phyloP scores from a whole-genome alignment of 1,140 invertebrate species.

The Yoshiicerus persimilis region DNA sequence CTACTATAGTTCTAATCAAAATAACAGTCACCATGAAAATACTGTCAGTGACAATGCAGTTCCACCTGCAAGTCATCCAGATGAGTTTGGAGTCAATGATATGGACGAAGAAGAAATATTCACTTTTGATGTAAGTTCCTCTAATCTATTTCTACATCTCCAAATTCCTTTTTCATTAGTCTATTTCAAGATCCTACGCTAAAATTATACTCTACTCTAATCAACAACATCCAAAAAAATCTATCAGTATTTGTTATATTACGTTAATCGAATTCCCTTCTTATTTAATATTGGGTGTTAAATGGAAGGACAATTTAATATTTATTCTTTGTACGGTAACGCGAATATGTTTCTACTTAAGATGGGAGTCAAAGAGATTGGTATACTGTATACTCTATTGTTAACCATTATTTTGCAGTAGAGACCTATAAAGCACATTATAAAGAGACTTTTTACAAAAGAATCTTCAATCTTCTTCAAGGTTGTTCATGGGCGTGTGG shows the following conservation, averaged over 20 bases:
- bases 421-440: neutral
- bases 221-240: neutral
- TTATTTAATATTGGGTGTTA: no score
- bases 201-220: neutral
- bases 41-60: conserved; percentile 19
- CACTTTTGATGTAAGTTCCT: conserved; percentile 38
- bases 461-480: neutral
- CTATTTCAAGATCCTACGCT: neutral
- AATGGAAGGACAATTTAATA: no score
- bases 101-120: conserved; percentile 35
- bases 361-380: no score
- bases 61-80: conserved; percentile 21
- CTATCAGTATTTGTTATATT: no score
- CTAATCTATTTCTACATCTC: neutral
- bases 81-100: conserved; percentile 23
- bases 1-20: neutral
- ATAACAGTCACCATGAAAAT: neutral
- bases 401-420: neutral
- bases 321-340: no score
- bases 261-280: no score
- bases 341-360: no score
- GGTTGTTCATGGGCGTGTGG: neutral
- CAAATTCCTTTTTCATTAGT: neutral
- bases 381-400: no score
- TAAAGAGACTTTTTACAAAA: neutral